Evolutionary conservation across 2,888 invertebrate species (phyloP), one percentile per base, ranked within the genome.

Genomic region (Eupithecia insigniata): DNA sequence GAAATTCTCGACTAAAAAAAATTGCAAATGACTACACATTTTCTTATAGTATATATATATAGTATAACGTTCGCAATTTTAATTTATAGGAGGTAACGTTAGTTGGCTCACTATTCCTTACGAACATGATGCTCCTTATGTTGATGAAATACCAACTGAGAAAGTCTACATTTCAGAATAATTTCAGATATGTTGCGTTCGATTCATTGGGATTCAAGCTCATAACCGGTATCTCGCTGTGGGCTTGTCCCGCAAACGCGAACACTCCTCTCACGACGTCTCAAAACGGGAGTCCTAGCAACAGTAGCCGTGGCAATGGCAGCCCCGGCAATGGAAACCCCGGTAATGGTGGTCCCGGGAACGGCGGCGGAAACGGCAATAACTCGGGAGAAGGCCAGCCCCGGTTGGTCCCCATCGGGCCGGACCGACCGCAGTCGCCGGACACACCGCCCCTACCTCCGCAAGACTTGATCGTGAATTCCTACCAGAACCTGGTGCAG

Each of bases 141-240:
- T 5, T 51, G 51, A 26, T 51, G 51, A 51, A 60, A 18, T 60
- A 1, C 18, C 1, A 60, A 28, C 30, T 30, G 18, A 18, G 2
- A 60, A 30, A 10, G 1, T 60, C 8, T 30, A 60, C 18, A 30
- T 32, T 30, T 30, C 12, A 0, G 10, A n/a, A 46, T 61, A 32
- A 1, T 93, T 93, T 66, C 90, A 97, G 98, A 85, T 97, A 97
- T 92, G 97, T 98, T 61, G 96, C 97, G 43, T 98, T 98, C 89
- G 98, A 98, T 89, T 96, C 96, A 62, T 91, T 96, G 70, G 98
- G 98, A 10, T 96, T 96, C 82, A 97, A 96, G 89, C 90, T 98
- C 60, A 97, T 97, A 83, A 98, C 98, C 1, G 98, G 97, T 18
- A 97, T 98, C 84, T 96, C 97, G 2, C 81, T 93, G 22, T 90